These are phyloP conservation scores for Chloroclysta siterata DNA, from an alignment of 2,888 invertebrate genomes.

Conservation along the genomic window DNA sequence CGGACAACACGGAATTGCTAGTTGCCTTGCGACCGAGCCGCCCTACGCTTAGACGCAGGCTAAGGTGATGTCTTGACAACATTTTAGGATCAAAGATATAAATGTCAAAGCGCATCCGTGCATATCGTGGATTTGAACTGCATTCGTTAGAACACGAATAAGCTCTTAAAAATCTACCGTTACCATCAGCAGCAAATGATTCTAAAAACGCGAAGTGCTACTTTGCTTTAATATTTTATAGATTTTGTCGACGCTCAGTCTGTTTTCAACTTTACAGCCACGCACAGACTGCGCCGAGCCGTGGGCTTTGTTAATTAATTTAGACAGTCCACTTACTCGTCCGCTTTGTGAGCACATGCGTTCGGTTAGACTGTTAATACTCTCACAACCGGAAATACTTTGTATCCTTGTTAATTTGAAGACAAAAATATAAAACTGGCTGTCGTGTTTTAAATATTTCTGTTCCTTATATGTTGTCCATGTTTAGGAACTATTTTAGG, in stretches of 20 bases:
- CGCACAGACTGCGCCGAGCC: conserved; percentile 50
- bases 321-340: conserved; percentile 75
- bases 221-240: conserved; percentile 56
- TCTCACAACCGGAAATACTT: conserved; percentile 70
- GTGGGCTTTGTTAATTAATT: conserved; percentile 78
- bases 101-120: conserved; percentile 59
- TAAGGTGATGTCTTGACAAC: conserved; percentile 3
- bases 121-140: conserved; percentile 67
- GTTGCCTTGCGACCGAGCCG: conserved; percentile 49
- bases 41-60: conserved; percentile 41
- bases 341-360: conserved; percentile 66
- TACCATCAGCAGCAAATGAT: conserved; percentile 56
- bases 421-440: conserved; percentile 57
- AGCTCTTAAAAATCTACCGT: conserved; percentile 75
- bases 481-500: background rate
- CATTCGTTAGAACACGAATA: conserved; percentile 79
- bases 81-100: conserved; percentile 39
- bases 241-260: conserved; percentile 46
- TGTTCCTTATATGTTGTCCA: conserved; percentile 28
- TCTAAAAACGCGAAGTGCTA: conserved; percentile 62
- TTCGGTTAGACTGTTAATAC: conserved; percentile 62
- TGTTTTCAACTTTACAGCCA: conserved; percentile 65
- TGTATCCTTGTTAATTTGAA: conserved; percentile 66
- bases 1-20: conserved; percentile 64
- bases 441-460: conserved; percentile 52